Evolutionary conservation across 2,113 vertebrate genomes (phyloP), one percentile per base, ranked within the genome.

Genomic region (Hemiprocne comata): DNA sequence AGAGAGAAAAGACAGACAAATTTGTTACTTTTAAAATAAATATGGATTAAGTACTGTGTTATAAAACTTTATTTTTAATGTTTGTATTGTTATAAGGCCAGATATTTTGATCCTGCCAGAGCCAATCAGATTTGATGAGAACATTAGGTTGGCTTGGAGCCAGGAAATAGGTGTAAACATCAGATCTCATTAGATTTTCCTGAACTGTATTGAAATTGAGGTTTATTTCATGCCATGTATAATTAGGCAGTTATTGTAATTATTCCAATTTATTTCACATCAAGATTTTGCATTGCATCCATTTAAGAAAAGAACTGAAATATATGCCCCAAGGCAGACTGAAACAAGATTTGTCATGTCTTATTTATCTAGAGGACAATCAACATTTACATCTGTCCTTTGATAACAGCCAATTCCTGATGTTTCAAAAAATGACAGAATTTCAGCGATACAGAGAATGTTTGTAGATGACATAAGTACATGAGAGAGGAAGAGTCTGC

Each of bases 111-210:
- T 85, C 29, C 74, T 91, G 82, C 8, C 74, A 87, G 46, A 91
- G 18, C 50, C 78, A 94, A 93, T 91, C 77, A 82, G 25, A 79
- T 89, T 69, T 93, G 62, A 89, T 66, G 36, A 89, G 48, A 76
- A 79, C 5, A 50, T 77, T 74, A 72, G 44, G 48, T 79, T 85
- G 77, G 19, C 64, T 60, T 91, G 64, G 23, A 76, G 74, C 74
- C 87, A 91, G 42, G 23, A 89, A 91, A 83, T 89, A 94, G 93
- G 78, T 97, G 67, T 76, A 89, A 95, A 82, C 44, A 94, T 92
- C 85, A 91, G 64, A 70, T 2, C 31, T 89, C 55, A 44, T 95
- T 93, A 94, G 20, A 85, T 83, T 93, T 95, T 73, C 26, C 40
- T 70, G 55, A 95, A 89, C 29, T 85, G 18, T 60, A 79, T 38